A percentile compares a stretch with the other conserved stretches of the same genome.
Evolutionary conservation across 2,113 vertebrate species (phyloP).

Genomic region (Suricata suricatta): DNA sequence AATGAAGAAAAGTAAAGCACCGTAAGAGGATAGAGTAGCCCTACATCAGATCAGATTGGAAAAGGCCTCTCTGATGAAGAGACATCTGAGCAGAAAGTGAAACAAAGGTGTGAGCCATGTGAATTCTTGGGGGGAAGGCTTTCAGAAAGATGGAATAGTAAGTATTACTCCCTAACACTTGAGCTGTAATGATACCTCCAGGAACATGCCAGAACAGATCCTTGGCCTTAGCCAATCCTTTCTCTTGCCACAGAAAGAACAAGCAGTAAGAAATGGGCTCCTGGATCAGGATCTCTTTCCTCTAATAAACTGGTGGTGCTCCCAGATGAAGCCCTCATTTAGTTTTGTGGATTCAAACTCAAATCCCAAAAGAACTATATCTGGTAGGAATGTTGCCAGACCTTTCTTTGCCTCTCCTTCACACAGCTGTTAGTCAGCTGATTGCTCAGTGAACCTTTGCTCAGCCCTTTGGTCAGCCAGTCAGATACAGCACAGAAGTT

Average conservation of each 20-base stretch:
- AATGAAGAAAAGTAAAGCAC: conserved; percentile 42
- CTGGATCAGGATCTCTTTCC: conserved; percentile 44
- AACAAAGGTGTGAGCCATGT: conserved; percentile 22
- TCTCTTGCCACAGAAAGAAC: conserved; percentile 39
- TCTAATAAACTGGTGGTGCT: neutral
- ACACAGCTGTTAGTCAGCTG: neutral
- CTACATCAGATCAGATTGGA: neutral
- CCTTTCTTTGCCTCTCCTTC: conserved; percentile 23
- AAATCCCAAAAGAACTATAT: conserved; percentile 21
- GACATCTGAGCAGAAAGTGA: conserved; percentile 16
- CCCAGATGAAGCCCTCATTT: conserved; percentile 21
- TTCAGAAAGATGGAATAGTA: conserved; percentile 9
- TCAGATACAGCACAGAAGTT: neutral
- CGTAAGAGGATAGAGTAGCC: neutral
- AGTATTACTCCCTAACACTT: neutral
- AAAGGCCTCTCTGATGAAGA: neutral
- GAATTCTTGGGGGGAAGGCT: neutral
- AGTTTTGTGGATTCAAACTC: conserved; percentile 52
- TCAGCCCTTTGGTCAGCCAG: neutral
- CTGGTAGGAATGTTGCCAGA: conserved; percentile 1
- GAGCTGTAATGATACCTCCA: neutral
- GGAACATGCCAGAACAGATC: neutral
- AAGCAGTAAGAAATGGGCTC: conserved; percentile 48
- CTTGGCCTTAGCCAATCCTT: neutral
- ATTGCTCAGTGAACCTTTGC: neutral